Evolutionary conservation across 2,113 vertebrate species (phyloP).

Genomic region (Carettochelys insculpta): DNA sequence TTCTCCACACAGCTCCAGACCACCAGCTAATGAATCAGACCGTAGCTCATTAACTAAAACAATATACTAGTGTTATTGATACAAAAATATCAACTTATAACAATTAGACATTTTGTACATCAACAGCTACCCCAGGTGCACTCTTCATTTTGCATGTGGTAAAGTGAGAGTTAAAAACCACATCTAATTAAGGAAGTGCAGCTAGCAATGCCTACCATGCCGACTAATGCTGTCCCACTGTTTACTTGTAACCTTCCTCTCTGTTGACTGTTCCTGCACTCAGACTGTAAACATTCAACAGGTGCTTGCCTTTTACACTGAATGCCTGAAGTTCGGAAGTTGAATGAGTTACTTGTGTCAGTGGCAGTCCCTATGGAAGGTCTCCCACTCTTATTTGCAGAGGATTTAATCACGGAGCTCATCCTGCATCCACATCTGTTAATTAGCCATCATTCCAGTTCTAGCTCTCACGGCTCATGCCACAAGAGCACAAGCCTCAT

Average conservation of each 20-base stretch:
- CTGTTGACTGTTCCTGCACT: background rate
- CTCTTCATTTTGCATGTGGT: background rate
- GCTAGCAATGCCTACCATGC: background rate
- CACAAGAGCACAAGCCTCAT: no score
- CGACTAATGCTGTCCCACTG: background rate
- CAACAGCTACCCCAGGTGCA: background rate
- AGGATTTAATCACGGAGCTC: no score
- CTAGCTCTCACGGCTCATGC: no score
- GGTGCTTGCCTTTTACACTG: no score
- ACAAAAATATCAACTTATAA: background rate
- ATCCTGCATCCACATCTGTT: no score
- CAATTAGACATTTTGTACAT: background rate
- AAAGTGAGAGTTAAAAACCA: background rate
- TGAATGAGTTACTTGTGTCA: no score
- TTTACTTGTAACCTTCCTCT: background rate
- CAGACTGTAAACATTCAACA: background rate
- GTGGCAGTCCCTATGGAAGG: no score
- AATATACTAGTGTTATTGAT: background rate
- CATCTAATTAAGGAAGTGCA: background rate
- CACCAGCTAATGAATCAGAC: slow-evolving; percentile 81
- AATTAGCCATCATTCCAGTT: no score
- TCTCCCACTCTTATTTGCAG: no score
- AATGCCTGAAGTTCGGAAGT: no score
- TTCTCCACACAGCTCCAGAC: slow-evolving; percentile 85
- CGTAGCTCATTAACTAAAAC: slow-evolving; percentile 82